Conservation (phyloP, 2,797 vertebrate species). For the Spinus olivaceus region DNA sequence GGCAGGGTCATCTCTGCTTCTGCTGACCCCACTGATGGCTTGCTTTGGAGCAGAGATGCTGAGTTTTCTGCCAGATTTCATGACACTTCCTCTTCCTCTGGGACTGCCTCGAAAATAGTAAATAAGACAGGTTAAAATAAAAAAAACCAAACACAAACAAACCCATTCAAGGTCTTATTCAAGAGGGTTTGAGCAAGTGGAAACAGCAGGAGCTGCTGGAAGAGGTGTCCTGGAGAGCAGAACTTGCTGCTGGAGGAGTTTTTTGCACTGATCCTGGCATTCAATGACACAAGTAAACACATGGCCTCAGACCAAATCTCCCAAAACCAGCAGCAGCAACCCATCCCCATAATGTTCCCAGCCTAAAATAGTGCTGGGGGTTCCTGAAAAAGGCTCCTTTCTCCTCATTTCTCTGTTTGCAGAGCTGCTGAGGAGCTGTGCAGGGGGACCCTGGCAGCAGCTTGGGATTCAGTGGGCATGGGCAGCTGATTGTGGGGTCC, state of each 20-base stretch:
- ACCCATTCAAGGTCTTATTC: not conserved
- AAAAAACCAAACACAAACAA: not conserved
- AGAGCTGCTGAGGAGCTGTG: not conserved
- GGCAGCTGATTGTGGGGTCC: not conserved
- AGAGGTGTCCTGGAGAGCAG: not conserved
- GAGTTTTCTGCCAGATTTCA: not conserved
- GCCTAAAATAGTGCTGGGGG: not conserved
- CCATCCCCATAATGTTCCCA: rapidly evolving
- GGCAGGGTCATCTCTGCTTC: not conserved
- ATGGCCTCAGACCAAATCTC: not conserved
- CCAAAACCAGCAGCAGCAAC: not conserved
- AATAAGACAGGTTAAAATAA: not conserved
- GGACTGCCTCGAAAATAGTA: not conserved
- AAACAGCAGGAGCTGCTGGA: not conserved
- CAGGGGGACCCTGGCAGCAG: not conserved
- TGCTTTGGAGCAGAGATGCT: not conserved
- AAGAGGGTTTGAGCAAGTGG: not conserved
- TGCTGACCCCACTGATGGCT: not conserved
- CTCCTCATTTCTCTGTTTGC: not conserved
- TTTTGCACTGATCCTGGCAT: not conserved
- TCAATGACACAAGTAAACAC: not conserved
- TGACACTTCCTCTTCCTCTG: not conserved
- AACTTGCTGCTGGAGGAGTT: not conserved
- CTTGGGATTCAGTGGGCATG: rapidly evolving
- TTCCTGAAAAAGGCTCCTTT: not conserved